Evolutionary conservation across 2,797 vertebrate genomes (phyloP).

Genomic region (Pseudomugil gertrudae): DNA sequence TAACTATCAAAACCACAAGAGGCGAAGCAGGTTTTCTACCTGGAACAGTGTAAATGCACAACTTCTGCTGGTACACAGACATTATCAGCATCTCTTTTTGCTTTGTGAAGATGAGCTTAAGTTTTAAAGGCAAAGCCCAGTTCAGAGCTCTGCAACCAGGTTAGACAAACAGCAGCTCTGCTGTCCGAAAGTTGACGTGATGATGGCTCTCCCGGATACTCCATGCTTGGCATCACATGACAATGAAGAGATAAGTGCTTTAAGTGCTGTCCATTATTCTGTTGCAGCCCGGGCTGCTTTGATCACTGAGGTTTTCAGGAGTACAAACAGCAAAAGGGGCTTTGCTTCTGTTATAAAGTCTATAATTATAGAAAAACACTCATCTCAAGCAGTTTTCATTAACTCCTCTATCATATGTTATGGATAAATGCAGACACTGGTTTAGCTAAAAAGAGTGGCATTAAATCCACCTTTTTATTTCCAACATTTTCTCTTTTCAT

Average conservation of each 20-base stretch:
- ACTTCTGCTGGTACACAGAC: neutral
- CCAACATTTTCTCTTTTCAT: slow-evolving; percentile 6
- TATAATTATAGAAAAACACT: slow-evolving; percentile 24
- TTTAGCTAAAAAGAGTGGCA: slow-evolving; percentile 10
- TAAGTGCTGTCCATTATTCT: slow-evolving; percentile 63
- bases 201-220: slow-evolving; percentile 55
- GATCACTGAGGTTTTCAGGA: slow-evolving; percentile 50
- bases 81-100: slow-evolving; percentile 1
- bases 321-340: slow-evolving; percentile 37
- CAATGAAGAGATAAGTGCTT: slow-evolving; percentile 64
- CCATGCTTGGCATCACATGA: slow-evolving; percentile 62
- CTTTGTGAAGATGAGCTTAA: neutral
- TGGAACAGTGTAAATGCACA: neutral
- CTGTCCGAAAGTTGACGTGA: slow-evolving; percentile 45
- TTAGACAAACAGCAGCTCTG: slow-evolving; percentile 53
- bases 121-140: slow-evolving; percentile 14
- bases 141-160: slow-evolving; percentile 16
- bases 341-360: slow-evolving; percentile 29
- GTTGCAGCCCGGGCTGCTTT: slow-evolving; percentile 47
- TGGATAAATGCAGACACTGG: slow-evolving; percentile 2
- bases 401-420: slow-evolving; percentile 16
- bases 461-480: slow-evolving; percentile 23
- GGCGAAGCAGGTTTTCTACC: neutral
- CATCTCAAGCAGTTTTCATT: slow-evolving; percentile 24
- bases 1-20: neutral